A percentile compares a stretch with the other conserved stretches of the same genome.
Conservation (phyloP, 1,140 invertebrate genomes). For the Caenorhabditis remanei region DNA sequence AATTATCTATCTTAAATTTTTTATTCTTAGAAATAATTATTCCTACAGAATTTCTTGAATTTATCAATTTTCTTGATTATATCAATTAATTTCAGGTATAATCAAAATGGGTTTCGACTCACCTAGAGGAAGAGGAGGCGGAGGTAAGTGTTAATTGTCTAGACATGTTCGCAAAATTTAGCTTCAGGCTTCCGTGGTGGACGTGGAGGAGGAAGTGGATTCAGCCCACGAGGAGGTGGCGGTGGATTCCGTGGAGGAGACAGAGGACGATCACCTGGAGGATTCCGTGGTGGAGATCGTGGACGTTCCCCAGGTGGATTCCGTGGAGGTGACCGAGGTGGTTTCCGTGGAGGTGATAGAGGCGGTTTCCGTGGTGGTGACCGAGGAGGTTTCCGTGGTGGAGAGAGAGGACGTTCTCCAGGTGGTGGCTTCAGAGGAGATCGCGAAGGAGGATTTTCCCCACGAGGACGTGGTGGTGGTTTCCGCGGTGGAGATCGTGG, state of each 20-base stretch:
- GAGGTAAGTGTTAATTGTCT: not conserved
- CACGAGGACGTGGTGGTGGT: conserved; percentile 19
- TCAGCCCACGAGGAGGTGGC: not conserved
- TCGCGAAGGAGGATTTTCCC: not conserved
- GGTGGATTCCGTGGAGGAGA: conserved; percentile 44
- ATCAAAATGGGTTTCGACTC: conserved; percentile 47
- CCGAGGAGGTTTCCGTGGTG: not conserved
- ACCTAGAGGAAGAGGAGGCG: conserved; percentile 34
- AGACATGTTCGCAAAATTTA: not conserved
- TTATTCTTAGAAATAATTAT: too few species aligned
- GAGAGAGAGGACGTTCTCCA: not conserved
- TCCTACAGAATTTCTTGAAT: too few species aligned
- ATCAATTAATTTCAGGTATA: not conserved
- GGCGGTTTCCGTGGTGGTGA: conserved; percentile 28
- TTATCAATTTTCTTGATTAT: not conserved
- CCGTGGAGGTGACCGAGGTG: conserved; percentile 28
- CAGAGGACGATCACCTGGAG: conserved; percentile 30
- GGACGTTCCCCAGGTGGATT: conserved; percentile 39
- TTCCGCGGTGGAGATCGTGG: conserved; percentile 49
- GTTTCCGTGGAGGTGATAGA: not conserved
- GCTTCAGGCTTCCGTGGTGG: conserved; percentile 20
- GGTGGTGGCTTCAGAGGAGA: conserved; percentile 33
- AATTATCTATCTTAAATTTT: too few species aligned
- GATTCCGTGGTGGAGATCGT: conserved; percentile 28
- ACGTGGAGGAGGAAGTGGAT: conserved; percentile 9